Base-by-base conservation (phyloP, 2,888 invertebrate genomes). In the Drosophila neutralis region DNA sequence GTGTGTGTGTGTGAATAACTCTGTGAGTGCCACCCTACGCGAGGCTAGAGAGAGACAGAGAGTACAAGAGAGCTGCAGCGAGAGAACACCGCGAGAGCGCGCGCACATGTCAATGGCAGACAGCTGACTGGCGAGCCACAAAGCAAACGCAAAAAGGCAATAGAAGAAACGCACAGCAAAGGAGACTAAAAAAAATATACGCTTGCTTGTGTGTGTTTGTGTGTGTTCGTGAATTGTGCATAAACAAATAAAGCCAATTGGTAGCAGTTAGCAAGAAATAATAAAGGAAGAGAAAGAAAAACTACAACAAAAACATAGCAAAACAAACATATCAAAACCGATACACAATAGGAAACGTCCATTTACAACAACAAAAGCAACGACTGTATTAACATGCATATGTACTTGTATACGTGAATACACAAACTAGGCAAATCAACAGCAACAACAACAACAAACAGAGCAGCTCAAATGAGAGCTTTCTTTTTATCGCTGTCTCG, bases 41-140 rank as follows among this genome's bases (percentile, higher is more conserved):
- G 10, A 21, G 42, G 61, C 8, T 36, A 63, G 35, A 45, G 24
- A 58, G 54, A 53, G 61, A 18, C 27, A 51, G 54, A 54, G n/a
- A 29, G 54, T 45, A 57, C 11, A 52, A 42, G 75, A 68, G 51
- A 49, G 45, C 45, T 15, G 21, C 13, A 21, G 63, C 59, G 61
- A 64, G 65, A 42, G 64, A 36, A 40, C 38, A 24, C 45, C 54
- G 63, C 72, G 80, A 82, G 82, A 80, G 82, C 67, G 83, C 73
- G 69, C 82, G 83, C 82, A 82, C 84, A 82, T 85, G 88, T 84
- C 87, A 69, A 87, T 78, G 85, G 82, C 85, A 87, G 85, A 85
- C 85, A 86, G 85, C 85, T 86, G 85, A 86, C 82, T 86, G 88
- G 59, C 79, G 70, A 71, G 69, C 48, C 35, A 57, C 38, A 48